Percentiles rank a stretch among this genome's conserved stretches.
phyloP scores from a whole-genome alignment of 2,888 invertebrate genomes.

The Scrobipalpa costella region DNA sequence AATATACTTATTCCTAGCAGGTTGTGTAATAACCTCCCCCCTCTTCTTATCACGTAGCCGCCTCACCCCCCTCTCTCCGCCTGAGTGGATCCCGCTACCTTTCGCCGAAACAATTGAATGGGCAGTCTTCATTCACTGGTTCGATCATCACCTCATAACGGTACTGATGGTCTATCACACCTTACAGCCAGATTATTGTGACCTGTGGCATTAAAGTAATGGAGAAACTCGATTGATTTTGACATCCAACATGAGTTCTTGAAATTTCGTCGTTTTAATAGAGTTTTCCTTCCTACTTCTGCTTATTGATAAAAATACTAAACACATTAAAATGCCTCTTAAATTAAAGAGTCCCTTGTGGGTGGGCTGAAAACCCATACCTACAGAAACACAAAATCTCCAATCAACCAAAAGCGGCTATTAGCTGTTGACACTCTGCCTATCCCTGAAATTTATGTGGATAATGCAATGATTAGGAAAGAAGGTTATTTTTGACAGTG shows the following conservation, averaged over 20 bases:
- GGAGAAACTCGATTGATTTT: background rate
- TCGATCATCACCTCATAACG: constrained; percentile 69
- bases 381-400: too few relatives aligned
- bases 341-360: too few relatives aligned
- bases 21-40: constrained; percentile 14
- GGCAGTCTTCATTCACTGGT: constrained; percentile 61
- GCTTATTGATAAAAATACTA: too few relatives aligned
- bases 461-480: too few relatives aligned
- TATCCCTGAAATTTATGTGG: too few relatives aligned
- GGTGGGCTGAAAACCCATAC: too few relatives aligned
- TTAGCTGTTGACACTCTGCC: too few relatives aligned
- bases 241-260: background rate
- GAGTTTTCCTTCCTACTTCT: too few relatives aligned
- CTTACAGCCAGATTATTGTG: constrained; percentile 39
- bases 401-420: too few relatives aligned
- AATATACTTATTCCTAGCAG: background rate
- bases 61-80: constrained; percentile 7
- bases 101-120: constrained; percentile 71
- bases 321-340: too few relatives aligned
- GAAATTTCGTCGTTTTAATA: too few relatives aligned
- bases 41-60: background rate
- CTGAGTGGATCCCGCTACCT: constrained; percentile 48
- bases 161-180: constrained; percentile 67
- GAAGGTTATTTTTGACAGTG: too few relatives aligned
- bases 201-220: constrained; percentile 31